Percentiles rank a stretch among this genome's conserved stretches.
These are phyloP conservation scores for Montipora cactus DNA, from an alignment of 64 coral and sea anemone genomes.

Conservation along the genomic window DNA sequence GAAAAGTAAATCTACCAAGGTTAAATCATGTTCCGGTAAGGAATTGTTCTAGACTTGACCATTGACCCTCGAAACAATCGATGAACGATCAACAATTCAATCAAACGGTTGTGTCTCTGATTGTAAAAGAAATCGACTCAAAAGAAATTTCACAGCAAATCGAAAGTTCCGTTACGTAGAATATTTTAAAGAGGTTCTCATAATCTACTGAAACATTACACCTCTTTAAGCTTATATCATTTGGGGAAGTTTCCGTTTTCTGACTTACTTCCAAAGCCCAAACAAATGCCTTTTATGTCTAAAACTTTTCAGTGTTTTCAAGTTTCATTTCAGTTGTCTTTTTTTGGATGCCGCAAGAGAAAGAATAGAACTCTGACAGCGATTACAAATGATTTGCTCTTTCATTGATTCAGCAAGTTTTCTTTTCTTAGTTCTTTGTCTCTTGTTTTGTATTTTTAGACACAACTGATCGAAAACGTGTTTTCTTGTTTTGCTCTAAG, in stretches of 20 bases:
- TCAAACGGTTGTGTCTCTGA: not conserved
- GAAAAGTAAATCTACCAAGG: not conserved
- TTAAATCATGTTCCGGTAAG: slow-evolving; percentile 21
- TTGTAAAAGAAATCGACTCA: not conserved
- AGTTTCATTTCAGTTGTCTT: not conserved
- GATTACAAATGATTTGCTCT: not conserved
- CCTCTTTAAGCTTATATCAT: not conserved
- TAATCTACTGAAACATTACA: not conserved
- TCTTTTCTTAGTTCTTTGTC: slow-evolving; percentile 18
- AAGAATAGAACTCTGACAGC: slow-evolving; percentile 5
- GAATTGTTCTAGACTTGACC: slow-evolving; percentile 17
- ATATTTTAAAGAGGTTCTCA: not conserved
- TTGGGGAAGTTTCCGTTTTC: slow-evolving; percentile 3
- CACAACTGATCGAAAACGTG: slow-evolving; percentile 34
- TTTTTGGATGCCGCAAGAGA: not conserved
- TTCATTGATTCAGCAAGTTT: slow-evolving; percentile 39
- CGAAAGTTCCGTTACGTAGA: not conserved
- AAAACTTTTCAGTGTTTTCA: not conserved
- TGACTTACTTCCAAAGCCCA: not conserved
- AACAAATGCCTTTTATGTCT: slow-evolving; percentile 32
- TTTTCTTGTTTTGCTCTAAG: slow-evolving; percentile 41
- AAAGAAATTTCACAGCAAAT: not conserved
- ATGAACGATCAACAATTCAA: not conserved
- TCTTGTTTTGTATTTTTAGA: slow-evolving; percentile 22
- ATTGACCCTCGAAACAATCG: not conserved